Base-by-base conservation (phyloP, 1,140 invertebrate genomes). In the Drosophila bocki region DNA sequence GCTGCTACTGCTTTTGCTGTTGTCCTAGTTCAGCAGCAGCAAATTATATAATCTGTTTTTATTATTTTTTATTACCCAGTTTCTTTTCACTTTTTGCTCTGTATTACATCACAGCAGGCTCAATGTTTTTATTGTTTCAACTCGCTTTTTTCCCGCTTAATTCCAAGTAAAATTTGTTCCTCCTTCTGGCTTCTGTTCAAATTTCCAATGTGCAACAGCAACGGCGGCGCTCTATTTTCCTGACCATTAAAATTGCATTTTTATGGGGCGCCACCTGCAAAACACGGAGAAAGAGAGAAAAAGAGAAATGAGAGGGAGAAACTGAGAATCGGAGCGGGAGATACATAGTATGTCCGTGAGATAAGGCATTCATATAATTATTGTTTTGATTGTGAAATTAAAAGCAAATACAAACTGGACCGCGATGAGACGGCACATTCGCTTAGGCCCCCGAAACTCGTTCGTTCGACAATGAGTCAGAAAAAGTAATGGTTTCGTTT, bases 331-430 rank as follows among this genome's bases (percentile, higher is more conserved):
- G 41, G 17, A 51, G 50, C 45, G 44, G 35, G 33, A 60, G 61
- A 42, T 17, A 57, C 65, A 54, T 63, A 59, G n/a, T 13, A 12
- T 78, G 57, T 69, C 41, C 64, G 65, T 37, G 48, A 33, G 69
- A 72, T 72, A 74, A 72, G 54, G 37, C 65, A 17, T 15, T 59
- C 37, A n/a, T 53, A 59, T 64, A 59, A 53, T 59, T 62, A 53
- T 42, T 78, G 51, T 80, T 86, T 83, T 80, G 71, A 85, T 87
- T 80, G 78, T 88, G 81, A 88, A 88, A 88, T 88, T 90, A 90
- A 90, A 88, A 85, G 61, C 67, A 88, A 78, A 90, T 79, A 85
- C 48, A 44, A 41, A 59, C 53, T 80, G 71, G 68, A 80, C 80
- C 80, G 50, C 48, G 7, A 80, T 80, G 80, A 86, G 47, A 51